Evolutionary conservation across 2,888 invertebrate genomes (phyloP).

Genomic region (Stramonita haemastoma): DNA sequence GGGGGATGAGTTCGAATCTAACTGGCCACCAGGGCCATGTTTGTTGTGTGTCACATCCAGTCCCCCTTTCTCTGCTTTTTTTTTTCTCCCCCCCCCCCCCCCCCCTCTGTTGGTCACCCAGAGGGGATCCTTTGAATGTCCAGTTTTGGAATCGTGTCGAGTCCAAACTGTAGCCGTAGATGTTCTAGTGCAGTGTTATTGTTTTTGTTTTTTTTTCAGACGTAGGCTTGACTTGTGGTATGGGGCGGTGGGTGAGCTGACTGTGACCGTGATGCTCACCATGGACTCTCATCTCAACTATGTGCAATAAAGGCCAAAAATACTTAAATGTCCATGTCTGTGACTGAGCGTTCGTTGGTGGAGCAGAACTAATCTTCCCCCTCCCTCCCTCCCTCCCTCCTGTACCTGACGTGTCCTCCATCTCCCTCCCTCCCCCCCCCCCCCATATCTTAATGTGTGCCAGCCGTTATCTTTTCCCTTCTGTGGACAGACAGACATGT

Average conservation of each 20-base stretch:
- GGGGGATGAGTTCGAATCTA: background rate
- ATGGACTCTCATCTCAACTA: background rate
- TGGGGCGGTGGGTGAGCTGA: background rate
- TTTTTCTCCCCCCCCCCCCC: background rate
- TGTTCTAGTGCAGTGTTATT: too few relatives aligned
- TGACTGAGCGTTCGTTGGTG: background rate
- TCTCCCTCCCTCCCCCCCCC: background rate
- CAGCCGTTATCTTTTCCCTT: background rate
- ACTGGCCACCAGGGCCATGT: background rate
- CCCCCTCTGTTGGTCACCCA: background rate
- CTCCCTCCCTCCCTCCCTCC: too few relatives aligned
- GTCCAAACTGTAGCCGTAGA: background rate
- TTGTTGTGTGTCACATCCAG: background rate
- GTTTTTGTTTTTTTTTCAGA: background rate
- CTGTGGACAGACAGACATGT: background rate
- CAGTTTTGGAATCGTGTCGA: background rate
- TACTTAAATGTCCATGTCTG: background rate
- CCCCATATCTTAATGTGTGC: background rate
- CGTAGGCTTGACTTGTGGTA: background rate
- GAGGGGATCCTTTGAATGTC: slow-evolving; percentile 6
- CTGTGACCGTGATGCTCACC: background rate
- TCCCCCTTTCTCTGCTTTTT: background rate
- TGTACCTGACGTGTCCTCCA: background rate
- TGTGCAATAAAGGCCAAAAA: slow-evolving; percentile 28
- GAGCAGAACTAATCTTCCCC: background rate